These are phyloP conservation scores for Ennomos fuscantarius DNA, from an alignment of 2,888 invertebrate species.

Conservation along the genomic window DNA sequence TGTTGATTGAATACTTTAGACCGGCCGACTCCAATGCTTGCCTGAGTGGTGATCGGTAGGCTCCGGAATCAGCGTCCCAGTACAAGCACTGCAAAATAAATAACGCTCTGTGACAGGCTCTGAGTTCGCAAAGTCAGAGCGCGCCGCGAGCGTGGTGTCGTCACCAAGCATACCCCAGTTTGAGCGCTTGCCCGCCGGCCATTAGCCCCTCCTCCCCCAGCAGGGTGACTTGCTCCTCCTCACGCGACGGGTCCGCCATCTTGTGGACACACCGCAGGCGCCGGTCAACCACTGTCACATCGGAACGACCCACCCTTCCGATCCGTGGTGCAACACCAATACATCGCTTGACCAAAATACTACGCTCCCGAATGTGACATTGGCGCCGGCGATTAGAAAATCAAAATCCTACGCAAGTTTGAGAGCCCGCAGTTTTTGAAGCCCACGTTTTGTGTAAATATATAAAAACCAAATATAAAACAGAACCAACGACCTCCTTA, in stretches of 20 bases:
- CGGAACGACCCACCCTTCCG: conserved; percentile 24
- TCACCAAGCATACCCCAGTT: conserved; percentile 95
- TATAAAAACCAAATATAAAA: conserved; percentile 49
- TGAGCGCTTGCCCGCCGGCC: conserved; percentile 98
- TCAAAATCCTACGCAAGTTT: conserved; percentile 44
- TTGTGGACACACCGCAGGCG: conserved; percentile 87
- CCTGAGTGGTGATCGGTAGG: conserved; percentile 91
- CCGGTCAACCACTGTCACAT: conserved; percentile 87
- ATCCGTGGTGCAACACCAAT: too few relatives aligned
- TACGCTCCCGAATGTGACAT: conserved; percentile 65
- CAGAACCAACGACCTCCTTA: conserved; percentile 67
- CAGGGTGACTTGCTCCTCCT: conserved; percentile 98
- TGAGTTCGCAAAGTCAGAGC: conserved; percentile 76
- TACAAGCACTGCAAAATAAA: conserved; percentile 92
- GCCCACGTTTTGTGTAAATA: conserved; percentile 53
- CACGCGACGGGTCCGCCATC: conserved; percentile 98
- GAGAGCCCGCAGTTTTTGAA: conserved; percentile 53
- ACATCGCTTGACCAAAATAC: conserved; percentile 41
- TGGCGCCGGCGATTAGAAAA: conserved; percentile 56
- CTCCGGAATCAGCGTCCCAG: conserved; percentile 88
- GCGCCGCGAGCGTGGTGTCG: conserved; percentile 64
- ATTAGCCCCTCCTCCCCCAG: conserved; percentile 98
- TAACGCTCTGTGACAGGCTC: conserved; percentile 79
- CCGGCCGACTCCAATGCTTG: conserved; percentile 87
- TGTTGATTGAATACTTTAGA: conserved; percentile 81